phyloP scores from a whole-genome alignment of 2,797 vertebrate species.

The Gymnodraco acuticeps region DNA sequence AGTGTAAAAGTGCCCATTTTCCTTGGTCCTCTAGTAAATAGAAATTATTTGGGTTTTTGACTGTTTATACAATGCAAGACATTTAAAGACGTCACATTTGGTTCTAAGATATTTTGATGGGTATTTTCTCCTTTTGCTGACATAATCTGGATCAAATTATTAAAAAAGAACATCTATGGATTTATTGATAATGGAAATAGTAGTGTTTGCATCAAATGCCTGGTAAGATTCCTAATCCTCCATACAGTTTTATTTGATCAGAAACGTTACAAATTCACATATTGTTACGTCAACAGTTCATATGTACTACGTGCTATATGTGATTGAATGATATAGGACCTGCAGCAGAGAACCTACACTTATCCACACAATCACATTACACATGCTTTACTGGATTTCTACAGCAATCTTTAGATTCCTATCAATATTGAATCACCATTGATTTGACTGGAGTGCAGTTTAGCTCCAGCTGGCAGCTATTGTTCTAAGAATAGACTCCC shows the following conservation, averaged over 20 bases:
- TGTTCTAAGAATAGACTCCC: conserved; percentile 56
- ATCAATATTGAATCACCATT: conserved; percentile 81
- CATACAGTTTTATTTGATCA: not conserved
- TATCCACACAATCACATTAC: conserved; percentile 49
- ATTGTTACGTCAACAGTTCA: not conserved
- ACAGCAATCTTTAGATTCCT: conserved; percentile 67
- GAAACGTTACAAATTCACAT: too few species aligned
- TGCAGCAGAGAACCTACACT: conserved; percentile 30
- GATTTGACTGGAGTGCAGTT: conserved; percentile 63
- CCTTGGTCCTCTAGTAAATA: not conserved
- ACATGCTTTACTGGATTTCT: conserved; percentile 22
- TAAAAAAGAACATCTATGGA: not conserved
- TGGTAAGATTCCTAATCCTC: not conserved
- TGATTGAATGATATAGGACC: conserved; percentile 10
- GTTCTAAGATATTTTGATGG: not conserved
- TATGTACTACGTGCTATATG: too few species aligned
- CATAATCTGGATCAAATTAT: not conserved
- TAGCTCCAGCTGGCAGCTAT: conserved; percentile 40
- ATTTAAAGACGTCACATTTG: too few species aligned
- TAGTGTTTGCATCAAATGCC: not conserved
- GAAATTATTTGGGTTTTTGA: not conserved
- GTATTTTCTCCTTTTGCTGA: not conserved
- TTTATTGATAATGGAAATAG: not conserved
- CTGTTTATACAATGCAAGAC: too few species aligned
- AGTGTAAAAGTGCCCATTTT: not conserved